phyloP scores from a whole-genome alignment of 1,140 invertebrate genomes.

The Pteromalus puparum region DNA sequence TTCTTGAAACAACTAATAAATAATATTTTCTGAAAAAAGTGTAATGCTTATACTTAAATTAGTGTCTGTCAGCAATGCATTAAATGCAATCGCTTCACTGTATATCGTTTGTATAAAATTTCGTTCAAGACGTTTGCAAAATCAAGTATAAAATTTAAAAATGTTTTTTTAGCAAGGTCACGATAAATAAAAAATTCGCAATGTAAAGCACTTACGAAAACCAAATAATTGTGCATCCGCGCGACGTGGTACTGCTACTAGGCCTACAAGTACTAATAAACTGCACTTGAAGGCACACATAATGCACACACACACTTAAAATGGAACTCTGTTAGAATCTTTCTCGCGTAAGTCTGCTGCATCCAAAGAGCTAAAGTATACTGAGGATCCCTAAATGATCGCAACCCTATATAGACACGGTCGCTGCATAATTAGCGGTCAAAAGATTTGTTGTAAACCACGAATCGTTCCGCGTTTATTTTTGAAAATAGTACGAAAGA shows the following conservation, averaged over 20 bases:
- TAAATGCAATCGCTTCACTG: too few relatives aligned
- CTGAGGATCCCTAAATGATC: conserved; percentile 47
- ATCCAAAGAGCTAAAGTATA: conserved; percentile 17
- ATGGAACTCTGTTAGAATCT: not conserved
- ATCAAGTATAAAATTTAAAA: too few relatives aligned
- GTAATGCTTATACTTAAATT: too few relatives aligned
- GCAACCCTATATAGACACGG: conserved; percentile 47
- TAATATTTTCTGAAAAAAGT: too few relatives aligned
- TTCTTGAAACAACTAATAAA: too few relatives aligned
- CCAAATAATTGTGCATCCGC: conserved; percentile 8
- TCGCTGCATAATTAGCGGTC: conserved; percentile 38
- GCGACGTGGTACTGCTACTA: not conserved
- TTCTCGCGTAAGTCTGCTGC: conserved; percentile 18
- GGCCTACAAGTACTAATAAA: conserved; percentile 29
- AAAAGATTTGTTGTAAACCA: conserved; percentile 38
- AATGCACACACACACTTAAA: not conserved
- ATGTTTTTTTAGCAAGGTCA: not conserved
- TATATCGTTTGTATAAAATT: too few relatives aligned
- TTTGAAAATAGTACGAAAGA: too few relatives aligned
- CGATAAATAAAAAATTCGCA: not conserved
- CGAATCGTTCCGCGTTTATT: not conserved
- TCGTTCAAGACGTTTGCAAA: too few relatives aligned
- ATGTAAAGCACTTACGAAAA: conserved; percentile 33
- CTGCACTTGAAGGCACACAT: conserved; percentile 18
- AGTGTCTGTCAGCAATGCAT: too few relatives aligned